These are phyloP conservation scores for Serrognathus titanus DNA, from an alignment of 2,888 invertebrate species.

Conservation along the genomic window DNA sequence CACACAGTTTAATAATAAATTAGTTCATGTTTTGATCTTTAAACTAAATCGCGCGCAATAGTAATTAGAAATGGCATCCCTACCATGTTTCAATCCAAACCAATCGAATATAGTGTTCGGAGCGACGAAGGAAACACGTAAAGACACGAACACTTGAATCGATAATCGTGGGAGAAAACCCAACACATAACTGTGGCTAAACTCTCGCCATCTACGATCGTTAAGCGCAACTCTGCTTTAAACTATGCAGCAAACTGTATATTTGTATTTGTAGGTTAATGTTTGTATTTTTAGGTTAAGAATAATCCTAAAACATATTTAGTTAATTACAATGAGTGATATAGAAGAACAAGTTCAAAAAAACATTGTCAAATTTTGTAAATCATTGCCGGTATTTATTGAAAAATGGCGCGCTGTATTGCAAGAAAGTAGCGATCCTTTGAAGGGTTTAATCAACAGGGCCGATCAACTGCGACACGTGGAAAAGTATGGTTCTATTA, in stretches of 20 bases:
- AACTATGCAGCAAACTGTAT: too few species aligned
- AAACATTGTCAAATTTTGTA: conserved; percentile 54
- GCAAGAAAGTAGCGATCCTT: conserved; percentile 53
- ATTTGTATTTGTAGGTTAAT: too few species aligned
- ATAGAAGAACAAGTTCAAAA: conserved; percentile 49
- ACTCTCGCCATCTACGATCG: conserved; percentile 11
- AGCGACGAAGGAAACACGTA: conserved; percentile 13
- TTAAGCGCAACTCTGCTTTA: background rate
- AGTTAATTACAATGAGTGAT: conserved; percentile 20
- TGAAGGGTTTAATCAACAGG: conserved; percentile 53
- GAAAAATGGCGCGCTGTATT: conserved; percentile 51
- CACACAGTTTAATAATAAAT: conserved; percentile 7
- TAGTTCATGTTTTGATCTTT: conserved; percentile 24
- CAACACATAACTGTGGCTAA: conserved; percentile 17
- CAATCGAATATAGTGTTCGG: conserved; percentile 32
- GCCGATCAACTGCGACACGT: conserved; percentile 45
- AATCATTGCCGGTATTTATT: conserved; percentile 52
- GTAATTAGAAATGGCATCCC: conserved; percentile 25
- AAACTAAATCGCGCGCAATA: conserved; percentile 35
- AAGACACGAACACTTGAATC: conserved; percentile 4
- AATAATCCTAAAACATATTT: too few species aligned
- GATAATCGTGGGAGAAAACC: background rate
- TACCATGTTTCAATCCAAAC: conserved; percentile 29
- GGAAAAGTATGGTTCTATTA: conserved; percentile 11
- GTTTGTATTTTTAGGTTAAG: too few species aligned